phyloP scores from a whole-genome alignment of 2,888 invertebrate species.

The Leptopilina syphax region DNA sequence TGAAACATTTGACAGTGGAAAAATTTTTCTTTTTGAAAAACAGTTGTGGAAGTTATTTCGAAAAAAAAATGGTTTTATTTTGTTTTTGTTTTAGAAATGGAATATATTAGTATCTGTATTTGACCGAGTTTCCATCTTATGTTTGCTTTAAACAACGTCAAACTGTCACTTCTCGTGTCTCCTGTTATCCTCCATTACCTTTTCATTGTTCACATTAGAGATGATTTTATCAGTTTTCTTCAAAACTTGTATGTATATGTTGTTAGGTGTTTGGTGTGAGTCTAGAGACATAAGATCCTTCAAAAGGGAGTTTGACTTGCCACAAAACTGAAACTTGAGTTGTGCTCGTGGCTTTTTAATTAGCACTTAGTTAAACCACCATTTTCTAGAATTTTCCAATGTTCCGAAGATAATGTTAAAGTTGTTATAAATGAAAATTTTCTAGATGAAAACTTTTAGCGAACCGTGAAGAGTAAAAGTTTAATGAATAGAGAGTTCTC shows the following conservation, averaged over 20 bases:
- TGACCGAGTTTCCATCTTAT: background rate
- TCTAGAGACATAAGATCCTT: background rate
- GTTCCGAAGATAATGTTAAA: background rate
- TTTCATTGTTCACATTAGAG: background rate
- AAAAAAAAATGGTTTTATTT: background rate
- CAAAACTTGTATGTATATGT: background rate
- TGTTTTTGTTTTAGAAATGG: background rate
- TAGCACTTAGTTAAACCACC: slow-evolving; percentile 6
- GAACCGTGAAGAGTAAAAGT: background rate
- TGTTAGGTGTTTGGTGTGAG: too few species aligned
- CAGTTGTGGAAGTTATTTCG: too few species aligned
- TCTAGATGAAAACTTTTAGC: background rate
- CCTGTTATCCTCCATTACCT: slow-evolving; percentile 15
- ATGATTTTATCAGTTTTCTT: slow-evolving; percentile 32
- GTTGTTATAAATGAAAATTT: background rate
- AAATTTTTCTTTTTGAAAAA: too few species aligned
- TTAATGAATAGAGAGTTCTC: background rate
- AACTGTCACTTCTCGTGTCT: slow-evolving; percentile 21
- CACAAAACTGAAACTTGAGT: background rate
- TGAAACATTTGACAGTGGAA: too few species aligned
- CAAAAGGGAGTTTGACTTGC: slow-evolving; percentile 7
- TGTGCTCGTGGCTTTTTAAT: background rate
- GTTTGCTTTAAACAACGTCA: slow-evolving; percentile 11
- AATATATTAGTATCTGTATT: background rate
- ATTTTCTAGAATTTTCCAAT: slow-evolving; percentile 5